Conservation (phyloP, 2,113 vertebrate species). For the Pandion haliaetus region DNA sequence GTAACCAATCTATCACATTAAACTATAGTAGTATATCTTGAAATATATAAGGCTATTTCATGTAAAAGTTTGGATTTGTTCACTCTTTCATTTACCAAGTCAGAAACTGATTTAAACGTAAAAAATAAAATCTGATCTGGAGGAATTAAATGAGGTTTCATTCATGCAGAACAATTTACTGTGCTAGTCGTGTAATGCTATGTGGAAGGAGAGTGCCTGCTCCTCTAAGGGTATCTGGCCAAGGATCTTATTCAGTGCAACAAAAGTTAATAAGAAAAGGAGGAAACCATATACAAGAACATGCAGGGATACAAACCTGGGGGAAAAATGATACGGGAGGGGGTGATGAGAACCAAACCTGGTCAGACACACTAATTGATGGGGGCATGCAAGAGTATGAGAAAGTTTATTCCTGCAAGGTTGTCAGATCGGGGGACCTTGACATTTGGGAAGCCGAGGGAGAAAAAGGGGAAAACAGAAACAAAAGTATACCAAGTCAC, state of each 20-base stretch:
- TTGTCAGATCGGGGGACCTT: neutral
- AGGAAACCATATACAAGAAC: neutral
- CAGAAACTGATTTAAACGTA: neutral
- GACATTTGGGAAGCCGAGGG: neutral
- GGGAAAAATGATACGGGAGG: neutral
- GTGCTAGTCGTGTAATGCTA: neutral
- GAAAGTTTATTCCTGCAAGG: neutral
- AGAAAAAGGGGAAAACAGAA: neutral
- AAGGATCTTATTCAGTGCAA: neutral
- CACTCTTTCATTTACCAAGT: neutral
- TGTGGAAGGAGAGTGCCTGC: neutral
- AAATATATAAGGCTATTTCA: neutral
- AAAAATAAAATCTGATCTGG: neutral
- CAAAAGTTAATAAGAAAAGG: neutral
- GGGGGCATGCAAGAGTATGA: accelerated
- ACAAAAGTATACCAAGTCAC: neutral
- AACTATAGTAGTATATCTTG: neutral
- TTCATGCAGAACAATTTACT: neutral
- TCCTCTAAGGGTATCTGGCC: neutral
- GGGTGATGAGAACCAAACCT: neutral
- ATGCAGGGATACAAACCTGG: neutral
- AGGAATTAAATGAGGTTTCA: neutral
- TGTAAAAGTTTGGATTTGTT: neutral
- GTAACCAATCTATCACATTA: neutral
- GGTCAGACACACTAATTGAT: neutral